Evolutionary conservation across 2,888 invertebrate species (phyloP).

Genomic region (Branchellion lobata): DNA sequence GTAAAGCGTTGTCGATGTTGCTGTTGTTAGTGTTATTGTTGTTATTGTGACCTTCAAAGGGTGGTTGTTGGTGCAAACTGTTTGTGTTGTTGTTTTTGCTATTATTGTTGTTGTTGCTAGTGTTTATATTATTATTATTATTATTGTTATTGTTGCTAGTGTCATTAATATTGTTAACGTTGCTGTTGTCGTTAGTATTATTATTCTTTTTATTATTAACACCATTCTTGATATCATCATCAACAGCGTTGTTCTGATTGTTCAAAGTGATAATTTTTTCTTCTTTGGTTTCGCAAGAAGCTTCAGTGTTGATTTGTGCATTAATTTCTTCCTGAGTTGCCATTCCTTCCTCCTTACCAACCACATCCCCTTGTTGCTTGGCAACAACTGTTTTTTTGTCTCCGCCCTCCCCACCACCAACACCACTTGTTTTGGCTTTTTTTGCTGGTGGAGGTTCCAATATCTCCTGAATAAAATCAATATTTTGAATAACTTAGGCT

Average conservation of each 20-base stretch:
- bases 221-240: not conserved
- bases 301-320: not conserved
- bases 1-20: not conserved
- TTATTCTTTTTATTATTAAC: not conserved
- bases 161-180: not conserved
- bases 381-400: not conserved
- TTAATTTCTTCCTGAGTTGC: not conserved
- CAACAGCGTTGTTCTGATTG: too few relatives aligned
- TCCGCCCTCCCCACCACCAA: not conserved
- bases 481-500: not conserved
- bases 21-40: not conserved
- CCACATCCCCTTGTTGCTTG: not conserved
- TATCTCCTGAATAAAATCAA: slow-evolving; percentile 68
- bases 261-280: not conserved
- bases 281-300: not conserved
- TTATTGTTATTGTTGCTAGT: slow-evolving; percentile 6
- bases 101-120: not conserved
- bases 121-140: not conserved
- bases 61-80: too few relatives aligned
- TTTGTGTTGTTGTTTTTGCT: not conserved
- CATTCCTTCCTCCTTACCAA: not conserved
- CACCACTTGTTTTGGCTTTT: slow-evolving; percentile 18
- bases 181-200: not conserved
- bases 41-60: not conserved
- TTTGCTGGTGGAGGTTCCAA: slow-evolving; percentile 31